Base-by-base conservation (phyloP, 2,888 invertebrate genomes). In the Hymenopus coronatus region DNA sequence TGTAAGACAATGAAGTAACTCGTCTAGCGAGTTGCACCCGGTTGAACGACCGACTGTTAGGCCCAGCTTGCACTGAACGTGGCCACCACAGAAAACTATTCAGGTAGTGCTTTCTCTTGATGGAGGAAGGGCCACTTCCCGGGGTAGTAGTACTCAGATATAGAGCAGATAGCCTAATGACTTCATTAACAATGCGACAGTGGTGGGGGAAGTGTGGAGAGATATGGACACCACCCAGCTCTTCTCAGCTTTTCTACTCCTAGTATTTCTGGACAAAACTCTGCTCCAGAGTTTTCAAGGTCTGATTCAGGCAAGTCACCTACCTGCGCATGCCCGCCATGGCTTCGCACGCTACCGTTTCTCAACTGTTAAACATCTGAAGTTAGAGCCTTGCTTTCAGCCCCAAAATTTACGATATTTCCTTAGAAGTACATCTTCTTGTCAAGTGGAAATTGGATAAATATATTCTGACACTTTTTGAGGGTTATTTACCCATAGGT, bases 101-200 rank as follows among this genome's bases (percentile, higher is more conserved):
- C 87, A 87, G 87, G 87, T 87, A 70, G 54, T 70, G 20, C 20
- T 54, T 15, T 54, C 54, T 54, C 54, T 54, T 70, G 54, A 70
- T 70, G 82, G 33, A 87, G 82, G 82, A 33, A 82, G 81, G 87
- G 81, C 30, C 25, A 81, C 30, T 28, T 28, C 28, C 20, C 70
- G 86, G 28, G 30, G 81, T 81, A 86, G 81, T 81, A 86, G 15
- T 86, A 81, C 81, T 81, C 82, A 87, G 87, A 87, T 87, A 82
- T 82, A 82, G 87, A 40, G n/a, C n/a, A n/a, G 87, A 87, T 87
- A 87, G 33, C 28, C 27, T 87, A 87, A 87, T 87, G 87, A 87
- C 87, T 87, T 87, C 87, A 87, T 87, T 87, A 87, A 82, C 87
- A 87, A 87, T 82, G 54, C 87, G 87, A 87, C 87, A 87, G 82